A percentile compares a stretch with the other conserved stretches of the same genome.
phyloP scores from a whole-genome alignment of 2,113 vertebrate genomes.

The Calidris pygmaea region DNA sequence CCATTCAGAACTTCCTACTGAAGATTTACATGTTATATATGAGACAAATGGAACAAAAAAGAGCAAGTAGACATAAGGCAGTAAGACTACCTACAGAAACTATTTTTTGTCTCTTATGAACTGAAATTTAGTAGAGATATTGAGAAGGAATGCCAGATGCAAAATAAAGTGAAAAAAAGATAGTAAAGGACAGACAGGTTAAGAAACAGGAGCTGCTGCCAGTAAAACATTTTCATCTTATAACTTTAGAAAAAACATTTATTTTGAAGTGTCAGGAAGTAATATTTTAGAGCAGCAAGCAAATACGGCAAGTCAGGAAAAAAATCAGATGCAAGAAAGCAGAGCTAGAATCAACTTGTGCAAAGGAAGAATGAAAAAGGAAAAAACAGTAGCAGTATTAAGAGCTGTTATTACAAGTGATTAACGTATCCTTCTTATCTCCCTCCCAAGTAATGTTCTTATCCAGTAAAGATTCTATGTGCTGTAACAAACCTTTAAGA shows the following conservation, averaged over 20 bases:
- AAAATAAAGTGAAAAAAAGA: background rate
- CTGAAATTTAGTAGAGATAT: background rate
- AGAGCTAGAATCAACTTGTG: background rate
- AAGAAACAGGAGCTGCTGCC: background rate
- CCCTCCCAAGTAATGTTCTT: background rate
- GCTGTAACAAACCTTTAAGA: background rate
- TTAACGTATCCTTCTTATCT: background rate
- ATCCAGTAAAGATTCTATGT: background rate
- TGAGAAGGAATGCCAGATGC: background rate
- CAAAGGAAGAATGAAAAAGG: background rate
- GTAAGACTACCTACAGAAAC: background rate
- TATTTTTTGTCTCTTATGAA: background rate
- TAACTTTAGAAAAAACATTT: background rate
- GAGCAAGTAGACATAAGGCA: background rate
- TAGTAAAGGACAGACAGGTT: background rate
- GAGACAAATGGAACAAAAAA: background rate
- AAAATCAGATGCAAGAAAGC: background rate
- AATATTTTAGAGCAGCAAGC: background rate
- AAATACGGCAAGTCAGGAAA: background rate
- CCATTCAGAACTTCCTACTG: background rate
- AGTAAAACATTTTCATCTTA: background rate
- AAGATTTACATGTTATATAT: background rate
- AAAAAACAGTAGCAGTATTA: background rate
- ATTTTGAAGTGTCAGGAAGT: background rate
- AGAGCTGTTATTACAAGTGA: background rate